Base-by-base conservation (phyloP, 2,888 invertebrate genomes). In the Phyllotreta cruciferae region DNA sequence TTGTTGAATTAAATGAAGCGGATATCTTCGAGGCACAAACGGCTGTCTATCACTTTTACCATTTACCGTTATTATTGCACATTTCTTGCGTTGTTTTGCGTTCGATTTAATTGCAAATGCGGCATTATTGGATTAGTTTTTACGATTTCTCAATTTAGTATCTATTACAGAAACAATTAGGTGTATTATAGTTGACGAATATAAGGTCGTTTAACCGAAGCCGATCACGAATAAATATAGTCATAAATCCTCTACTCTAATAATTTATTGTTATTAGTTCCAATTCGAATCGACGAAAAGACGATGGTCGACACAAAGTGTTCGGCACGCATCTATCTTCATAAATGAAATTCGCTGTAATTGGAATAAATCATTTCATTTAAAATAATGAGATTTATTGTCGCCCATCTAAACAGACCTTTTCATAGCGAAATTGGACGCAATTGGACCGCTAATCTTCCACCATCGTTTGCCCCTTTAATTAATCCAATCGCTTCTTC, bases 281-380 rank as follows among this genome's bases (percentile, higher is more conserved):
- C 35, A 53, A 57, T 39, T 45, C 53, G 34, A 57, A 57, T 57
- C 62, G 49, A 52, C 42, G 38, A 56, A 62, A 37, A 52, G 37
- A 52, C 13, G 47, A 63, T 60, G 14, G 8, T 10, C 38, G n/a
- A 63, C 62, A 66, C 56, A 66, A 66, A 64, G 60, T 66, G 58
- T 61, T 66, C 60, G 60, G 60, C 44, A 63, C 39, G 39, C 58
- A 53, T 67, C 71, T 65, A 66, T 72, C 71, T 69, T 71, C 67
- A 66, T 66, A 69, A 71, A 70, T 64, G 60, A 68, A 69, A 70
- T 72, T 73, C 71, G 71, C 62, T 70, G 69, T 73, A 71, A 73
- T 71, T 70, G 71, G 65, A 64, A 73, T 73, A 72, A 73, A 73
- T 73, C 73, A 72, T 70, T 73, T 66, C 66, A 72, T 73, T 70